Base-by-base conservation (phyloP, 2,888 invertebrate species). In the Aphidius colemani region DNA sequence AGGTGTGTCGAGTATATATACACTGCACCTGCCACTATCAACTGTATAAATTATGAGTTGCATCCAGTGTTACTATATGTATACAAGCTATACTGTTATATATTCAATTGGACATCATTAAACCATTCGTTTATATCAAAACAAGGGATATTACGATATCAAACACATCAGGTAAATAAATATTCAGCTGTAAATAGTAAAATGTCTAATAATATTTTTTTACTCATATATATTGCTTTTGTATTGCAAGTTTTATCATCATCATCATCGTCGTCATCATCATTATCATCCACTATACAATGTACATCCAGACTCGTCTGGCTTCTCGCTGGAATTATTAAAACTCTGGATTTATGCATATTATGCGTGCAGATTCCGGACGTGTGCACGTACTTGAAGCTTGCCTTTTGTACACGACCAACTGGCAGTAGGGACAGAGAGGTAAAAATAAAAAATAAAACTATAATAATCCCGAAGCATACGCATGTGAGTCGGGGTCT, bases 391-490 rank as follows among this genome's bases (percentile, higher is more conserved):
- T 44, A 61, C 13, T 41, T 57, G 50, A 59, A 41, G 10, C 30
- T 43, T 59, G 30, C 11, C 41, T 40, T 40, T 13, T 44, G 41
- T 46, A 46, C 43, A 45, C 41, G 49, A 43, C 18, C 11, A 40
- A 53, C 44, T 50, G 59, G 51, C 48, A 56, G 30, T 61, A 61
- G 51, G 53, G 51, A 46, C 8, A 49, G 53, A 45, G 40, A 58
- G 18, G 11, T 43, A 58, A 53, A 56, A 30, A 40, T 6, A 40
- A 18, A 56, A 45, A 46, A 74, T 75, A 49, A 53, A 64, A 75
- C 77, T 77, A 78, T 76, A 78, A 79, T 78, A 78, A 77, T 78
- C 72, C 73, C 63, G 60, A 30, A 30, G 30, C 30, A 30, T 30
- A 30, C 30, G 59, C 53, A 69, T 71, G 75, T 74, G 72, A 74